Evolutionary conservation across 2,888 invertebrate genomes (phyloP).

Genomic region (Drosophila robusta): DNA sequence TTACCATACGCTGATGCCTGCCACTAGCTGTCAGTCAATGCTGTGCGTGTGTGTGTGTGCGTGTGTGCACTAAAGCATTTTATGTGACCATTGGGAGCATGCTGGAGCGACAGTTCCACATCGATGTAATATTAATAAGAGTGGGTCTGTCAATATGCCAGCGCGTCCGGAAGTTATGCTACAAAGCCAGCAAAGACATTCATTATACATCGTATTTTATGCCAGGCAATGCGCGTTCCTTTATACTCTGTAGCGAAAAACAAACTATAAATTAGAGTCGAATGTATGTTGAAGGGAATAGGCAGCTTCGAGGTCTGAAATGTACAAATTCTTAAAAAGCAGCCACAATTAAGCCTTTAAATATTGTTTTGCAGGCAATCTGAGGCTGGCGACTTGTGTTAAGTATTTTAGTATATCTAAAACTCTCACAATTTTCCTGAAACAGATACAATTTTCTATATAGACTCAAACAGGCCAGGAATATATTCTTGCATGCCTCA

Average conservation of each 20-base stretch:
- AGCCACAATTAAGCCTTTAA: no score
- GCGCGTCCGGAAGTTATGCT: slow-evolving; percentile 60
- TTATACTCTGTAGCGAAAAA: background rate
- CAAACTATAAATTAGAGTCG: no score
- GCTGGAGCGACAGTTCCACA: slow-evolving; percentile 58
- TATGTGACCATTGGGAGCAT: slow-evolving; percentile 68
- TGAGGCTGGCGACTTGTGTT: no score
- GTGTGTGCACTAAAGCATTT: slow-evolving; percentile 58
- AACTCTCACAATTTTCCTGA: no score
- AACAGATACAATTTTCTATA: no score
- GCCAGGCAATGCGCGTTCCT: slow-evolving; percentile 18
- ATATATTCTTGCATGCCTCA: no score
- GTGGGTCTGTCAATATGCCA: slow-evolving; percentile 65
- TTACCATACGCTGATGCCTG: slow-evolving; percentile 39
- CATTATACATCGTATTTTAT: slow-evolving; percentile 39
- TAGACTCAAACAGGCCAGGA: no score
- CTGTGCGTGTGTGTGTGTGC: slow-evolving; percentile 20
- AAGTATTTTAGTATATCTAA: no score
- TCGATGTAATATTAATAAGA: slow-evolving; percentile 75
- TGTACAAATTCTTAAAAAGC: no score
- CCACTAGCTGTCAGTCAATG: slow-evolving; percentile 33
- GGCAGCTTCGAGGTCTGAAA: no score
- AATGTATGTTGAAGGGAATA: no score
- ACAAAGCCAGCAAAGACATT: slow-evolving; percentile 26
- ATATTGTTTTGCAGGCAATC: no score